These are phyloP conservation scores for Caenorhabditis elegans DNA, from an alignment of 1,140 invertebrate genomes.

Conservation along the genomic window WBcel235 BX284604.4:13435001-13435500, in stretches of 20 bases:
- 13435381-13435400: neutral
- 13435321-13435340: conserved; percentile 34
- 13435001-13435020: no score
- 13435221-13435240: conserved; percentile 31
- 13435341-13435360: conserved; percentile 15
- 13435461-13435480: no score
- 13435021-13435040: no score
- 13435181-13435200: conserved; percentile 7
- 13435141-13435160: no score
- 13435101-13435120: no score
- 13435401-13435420: neutral
- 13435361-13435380: conserved; percentile 4
- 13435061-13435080: no score
- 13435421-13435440: conserved; percentile 18
- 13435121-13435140: no score
- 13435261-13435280: conserved; percentile 41
- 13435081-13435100: no score
- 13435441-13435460: conserved; percentile 13
- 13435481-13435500: neutral
- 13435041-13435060: no score
- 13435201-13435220: conserved; percentile 40
- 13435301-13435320: conserved; percentile 19
- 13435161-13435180: no score
- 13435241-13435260: conserved; percentile 43
- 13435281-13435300: conserved; percentile 32